phyloP scores from a whole-genome alignment of 2,797 vertebrate species.

The Tragopan temminckii region DNA sequence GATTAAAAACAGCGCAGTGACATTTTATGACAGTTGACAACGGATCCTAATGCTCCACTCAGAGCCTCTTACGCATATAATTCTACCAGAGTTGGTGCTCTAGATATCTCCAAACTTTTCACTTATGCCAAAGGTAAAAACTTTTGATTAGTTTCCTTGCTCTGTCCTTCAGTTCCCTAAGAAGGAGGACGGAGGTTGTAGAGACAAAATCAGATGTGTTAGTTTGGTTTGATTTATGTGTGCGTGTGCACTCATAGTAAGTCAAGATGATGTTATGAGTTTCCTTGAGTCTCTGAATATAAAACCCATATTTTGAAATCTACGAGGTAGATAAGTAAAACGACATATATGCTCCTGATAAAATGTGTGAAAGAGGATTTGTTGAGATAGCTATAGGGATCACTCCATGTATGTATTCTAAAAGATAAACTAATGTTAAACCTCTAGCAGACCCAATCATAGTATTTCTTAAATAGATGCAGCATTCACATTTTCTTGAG shows the following conservation, averaged over 20 bases:
- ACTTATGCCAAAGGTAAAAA: fast-evolving
- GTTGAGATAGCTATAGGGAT: neutral
- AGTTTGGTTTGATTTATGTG: neutral
- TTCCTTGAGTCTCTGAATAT: neutral
- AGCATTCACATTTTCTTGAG: neutral
- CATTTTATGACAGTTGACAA: neutral
- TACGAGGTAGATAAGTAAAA: neutral
- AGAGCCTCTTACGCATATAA: neutral
- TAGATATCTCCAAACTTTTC: neutral
- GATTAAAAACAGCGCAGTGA: neutral
- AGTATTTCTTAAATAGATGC: neutral
- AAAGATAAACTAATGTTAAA: neutral
- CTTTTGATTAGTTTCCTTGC: fast-evolving
- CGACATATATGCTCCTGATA: neutral
- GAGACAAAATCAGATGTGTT: neutral
- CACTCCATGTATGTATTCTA: neutral
- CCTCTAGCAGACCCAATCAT: neutral
- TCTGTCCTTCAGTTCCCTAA: neutral
- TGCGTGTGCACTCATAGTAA: neutral
- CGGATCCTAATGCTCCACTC: neutral
- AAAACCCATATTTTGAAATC: neutral
- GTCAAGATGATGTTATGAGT: neutral
- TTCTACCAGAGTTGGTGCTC: neutral
- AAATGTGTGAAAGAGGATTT: constrained; percentile 32
- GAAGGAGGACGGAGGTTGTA: neutral